Evolutionary conservation across 2,113 vertebrate species (phyloP).

Genomic region (Thunnus maccoyii): DNA sequence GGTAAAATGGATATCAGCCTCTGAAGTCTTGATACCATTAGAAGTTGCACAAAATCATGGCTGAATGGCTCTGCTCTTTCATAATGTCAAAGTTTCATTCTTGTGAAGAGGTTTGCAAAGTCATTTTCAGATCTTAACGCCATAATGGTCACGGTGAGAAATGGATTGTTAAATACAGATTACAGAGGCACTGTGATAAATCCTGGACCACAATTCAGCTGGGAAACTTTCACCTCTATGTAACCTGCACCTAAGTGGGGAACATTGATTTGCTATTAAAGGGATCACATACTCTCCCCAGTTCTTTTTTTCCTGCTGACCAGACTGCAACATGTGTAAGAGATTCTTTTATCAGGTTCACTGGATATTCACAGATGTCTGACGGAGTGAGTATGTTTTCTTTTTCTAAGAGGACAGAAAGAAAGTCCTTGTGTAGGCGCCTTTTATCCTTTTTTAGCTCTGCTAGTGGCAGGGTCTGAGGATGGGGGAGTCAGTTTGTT

Average conservation of each 20-base stretch:
- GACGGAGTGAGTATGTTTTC: not conserved
- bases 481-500: not conserved
- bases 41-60: conserved; percentile 44
- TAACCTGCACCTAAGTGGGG: conserved; percentile 57
- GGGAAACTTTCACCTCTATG: conserved; percentile 64
- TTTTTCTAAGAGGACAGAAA: not conserved
- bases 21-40: conserved; percentile 45
- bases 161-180: conserved; percentile 69
- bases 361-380: conserved; percentile 21
- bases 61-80: conserved; percentile 39
- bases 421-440: not conserved
- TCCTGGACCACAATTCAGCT: conserved; percentile 48
- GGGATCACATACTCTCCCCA: conserved; percentile 8
- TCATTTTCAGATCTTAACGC: conserved; percentile 55
- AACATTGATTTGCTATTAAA: conserved; percentile 61
- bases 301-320: conserved; percentile 14
- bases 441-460: conserved; percentile 11
- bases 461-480: not conserved
- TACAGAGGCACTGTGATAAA: conserved; percentile 53
- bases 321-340: conserved; percentile 34
- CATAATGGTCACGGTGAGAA: conserved; percentile 51
- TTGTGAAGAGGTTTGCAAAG: conserved; percentile 29
- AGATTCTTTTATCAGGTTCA: conserved; percentile 40
- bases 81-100: conserved; percentile 48
- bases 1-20: conserved; percentile 41